Evolutionary conservation across 2,113 vertebrate genomes (phyloP).

Genomic region (Onychostoma macrolepis): DNA sequence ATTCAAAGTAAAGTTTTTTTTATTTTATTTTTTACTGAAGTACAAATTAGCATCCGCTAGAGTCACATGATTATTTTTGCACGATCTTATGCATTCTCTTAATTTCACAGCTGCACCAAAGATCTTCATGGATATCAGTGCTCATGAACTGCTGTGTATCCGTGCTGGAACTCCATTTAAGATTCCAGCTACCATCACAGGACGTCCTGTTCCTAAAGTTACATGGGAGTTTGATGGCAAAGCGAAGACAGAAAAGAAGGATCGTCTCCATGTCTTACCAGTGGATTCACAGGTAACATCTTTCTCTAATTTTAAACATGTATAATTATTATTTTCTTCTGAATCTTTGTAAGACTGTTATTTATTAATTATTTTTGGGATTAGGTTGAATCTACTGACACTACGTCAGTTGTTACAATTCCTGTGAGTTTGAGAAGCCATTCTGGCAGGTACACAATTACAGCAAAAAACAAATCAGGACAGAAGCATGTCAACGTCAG

Average conservation of each 20-base stretch:
- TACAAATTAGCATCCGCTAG: background rate
- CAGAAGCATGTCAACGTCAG: constrained; percentile 91
- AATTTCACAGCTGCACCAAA: constrained; percentile 83
- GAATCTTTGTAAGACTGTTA: background rate
- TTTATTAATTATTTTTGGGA: background rate
- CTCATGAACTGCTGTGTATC: constrained; percentile 85
- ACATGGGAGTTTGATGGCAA: constrained; percentile 96
- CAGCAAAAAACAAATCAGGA: constrained; percentile 97
- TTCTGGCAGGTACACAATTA: constrained; percentile 94
- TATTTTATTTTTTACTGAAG: background rate
- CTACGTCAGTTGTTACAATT: constrained; percentile 82
- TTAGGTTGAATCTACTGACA: constrained; percentile 90
- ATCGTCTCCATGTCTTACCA: constrained; percentile 89
- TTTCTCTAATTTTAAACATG: background rate
- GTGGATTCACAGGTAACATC: constrained; percentile 78
- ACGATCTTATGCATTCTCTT: constrained; percentile 32
- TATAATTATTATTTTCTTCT: background rate
- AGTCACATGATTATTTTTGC: constrained; percentile 2
- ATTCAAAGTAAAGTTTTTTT: constrained; percentile 81
- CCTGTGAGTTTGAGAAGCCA: constrained; percentile 87
- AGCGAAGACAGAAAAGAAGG: constrained; percentile 88
- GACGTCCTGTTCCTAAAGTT: constrained; percentile 91
- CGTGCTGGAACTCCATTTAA: constrained; percentile 87
- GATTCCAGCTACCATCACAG: constrained; percentile 89
- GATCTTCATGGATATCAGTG: constrained; percentile 84